These are phyloP conservation scores for Falco punctatus DNA, from an alignment of 2,113 vertebrate species.

Conservation along the genomic window DNA sequence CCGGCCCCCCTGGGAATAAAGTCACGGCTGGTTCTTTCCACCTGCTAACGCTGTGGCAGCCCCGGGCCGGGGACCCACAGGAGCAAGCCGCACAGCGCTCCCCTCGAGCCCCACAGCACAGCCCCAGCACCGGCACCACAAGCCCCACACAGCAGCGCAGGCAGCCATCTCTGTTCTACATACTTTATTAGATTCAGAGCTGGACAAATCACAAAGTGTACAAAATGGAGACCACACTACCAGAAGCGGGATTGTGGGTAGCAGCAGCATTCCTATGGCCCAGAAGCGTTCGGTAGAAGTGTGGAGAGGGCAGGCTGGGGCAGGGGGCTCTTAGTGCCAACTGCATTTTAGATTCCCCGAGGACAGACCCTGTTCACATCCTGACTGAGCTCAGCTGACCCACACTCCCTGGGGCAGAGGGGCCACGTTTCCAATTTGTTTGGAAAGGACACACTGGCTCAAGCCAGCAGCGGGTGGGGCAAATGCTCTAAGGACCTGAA, in stretches of 20 bases:
- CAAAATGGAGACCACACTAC: constrained; percentile 86
- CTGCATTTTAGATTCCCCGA: background rate
- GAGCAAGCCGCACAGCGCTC: background rate
- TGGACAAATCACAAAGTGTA: constrained; percentile 87
- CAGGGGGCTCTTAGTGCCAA: constrained; percentile 26
- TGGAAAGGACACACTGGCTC: constrained; percentile 10
- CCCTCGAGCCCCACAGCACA: too few relatives aligned
- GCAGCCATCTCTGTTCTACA: constrained; percentile 65
- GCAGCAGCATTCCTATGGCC: constrained; percentile 64
- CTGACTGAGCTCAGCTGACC: background rate
- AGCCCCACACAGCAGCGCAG: background rate
- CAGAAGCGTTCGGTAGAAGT: constrained; percentile 36
- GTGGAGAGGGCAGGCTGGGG: background rate
- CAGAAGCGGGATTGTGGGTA: constrained; percentile 72
- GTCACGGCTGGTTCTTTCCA: background rate
- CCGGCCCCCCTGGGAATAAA: background rate
- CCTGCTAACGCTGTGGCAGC: background rate
- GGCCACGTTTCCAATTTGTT: background rate
- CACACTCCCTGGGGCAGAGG: background rate
- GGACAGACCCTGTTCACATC: background rate
- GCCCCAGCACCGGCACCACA: background rate
- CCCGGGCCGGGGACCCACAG: background rate
- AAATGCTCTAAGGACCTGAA: constrained; percentile 36
- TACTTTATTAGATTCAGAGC: constrained; percentile 85
- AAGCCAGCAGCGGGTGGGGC: background rate